Base-by-base conservation (phyloP, 2,888 invertebrate genomes). In the Dexiosoma caninum region DNA sequence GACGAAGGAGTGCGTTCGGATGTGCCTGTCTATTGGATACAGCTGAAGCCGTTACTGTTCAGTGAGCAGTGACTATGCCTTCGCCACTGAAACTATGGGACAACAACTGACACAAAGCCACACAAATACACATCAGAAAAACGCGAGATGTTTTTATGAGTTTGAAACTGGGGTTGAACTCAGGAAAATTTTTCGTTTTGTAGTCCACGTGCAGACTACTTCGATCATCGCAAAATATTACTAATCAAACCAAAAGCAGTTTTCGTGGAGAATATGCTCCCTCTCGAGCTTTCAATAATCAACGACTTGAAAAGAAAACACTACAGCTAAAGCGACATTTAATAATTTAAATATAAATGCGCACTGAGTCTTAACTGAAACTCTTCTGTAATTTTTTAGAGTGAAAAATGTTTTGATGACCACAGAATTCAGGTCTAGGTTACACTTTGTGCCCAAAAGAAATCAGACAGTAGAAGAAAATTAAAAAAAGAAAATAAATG, bases 371-470 rank as follows among this genome's bases (percentile, higher is more conserved):
- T 55, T 14, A 16, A 10, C 23, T 57, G 10, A 14, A 44, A 12
- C 14, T 69, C n/a, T 69, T 69, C 46, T 9, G 14, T 14, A 49
- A 19, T 37, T 59, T 53, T 59, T 37, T 72, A 64, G 16, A 62
- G 35, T 64, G 55, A 64, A 53, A 35, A 72, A 32, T 42, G 30
- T 16, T 32, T 21, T 19, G 72, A 27, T 72, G 75, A 75, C 75
- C 75, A 66, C 21, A 66, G 14, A 51, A 75, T 75, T 49, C 40
- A 66, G 75, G 66, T 75, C 75, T 75, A 75, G 75, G 75, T 59
- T 49, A 51, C 21, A 32, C 40, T 75, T 67, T 72, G 27, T 49
- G 21, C 19, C 57, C 74, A 66, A 74, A 72, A 74, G 64, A 57
- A 74, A 55, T 74, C 74, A 74, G 74, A 74, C 66, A 66, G 55